Conservation (phyloP, 1,140 invertebrate genomes). For the Saccostrea cuccullata region DNA sequence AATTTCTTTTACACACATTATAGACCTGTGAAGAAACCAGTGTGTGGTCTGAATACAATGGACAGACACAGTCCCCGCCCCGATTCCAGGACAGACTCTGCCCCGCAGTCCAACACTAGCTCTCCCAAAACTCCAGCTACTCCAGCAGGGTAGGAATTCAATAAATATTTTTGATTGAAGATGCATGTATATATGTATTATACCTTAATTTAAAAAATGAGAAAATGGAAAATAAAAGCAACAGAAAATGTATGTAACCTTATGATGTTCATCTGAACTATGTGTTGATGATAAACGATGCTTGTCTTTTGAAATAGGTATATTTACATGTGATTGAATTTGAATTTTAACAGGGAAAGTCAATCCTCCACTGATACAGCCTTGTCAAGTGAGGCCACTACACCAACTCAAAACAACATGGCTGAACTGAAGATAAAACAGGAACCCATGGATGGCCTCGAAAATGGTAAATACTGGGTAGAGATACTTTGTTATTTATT, state of each 20-base stretch:
- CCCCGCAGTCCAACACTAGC: slow-evolving; percentile 69
- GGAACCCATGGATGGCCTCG: slow-evolving; percentile 68
- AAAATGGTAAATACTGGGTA: slow-evolving; percentile 67
- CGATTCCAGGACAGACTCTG: slow-evolving; percentile 60
- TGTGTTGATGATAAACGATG: too few species aligned
- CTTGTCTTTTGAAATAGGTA: too few species aligned
- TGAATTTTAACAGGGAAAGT: slow-evolving; percentile 69
- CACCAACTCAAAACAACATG: slow-evolving; percentile 70
- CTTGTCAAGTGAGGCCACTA: slow-evolving; percentile 73
- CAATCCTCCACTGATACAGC: slow-evolving; percentile 78
- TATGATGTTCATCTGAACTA: too few species aligned
- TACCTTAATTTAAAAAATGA: too few species aligned
- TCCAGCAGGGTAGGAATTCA: slow-evolving; percentile 64
- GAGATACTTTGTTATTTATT: too few species aligned
- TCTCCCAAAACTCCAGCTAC: slow-evolving; percentile 73
- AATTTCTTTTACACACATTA: neutral
- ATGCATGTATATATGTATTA: too few species aligned
- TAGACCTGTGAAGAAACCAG: slow-evolving; percentile 63
- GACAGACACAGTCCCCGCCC: slow-evolving; percentile 68
- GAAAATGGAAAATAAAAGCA: too few species aligned
- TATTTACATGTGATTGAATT: too few species aligned
- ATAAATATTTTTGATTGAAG: too few species aligned
- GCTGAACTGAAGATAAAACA: slow-evolving; percentile 70
- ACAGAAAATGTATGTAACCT: too few species aligned
- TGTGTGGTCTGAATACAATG: slow-evolving; percentile 62